phyloP scores from a whole-genome alignment of 2,888 invertebrate genomes.

The Caenorhabditis auriculariae region DNA sequence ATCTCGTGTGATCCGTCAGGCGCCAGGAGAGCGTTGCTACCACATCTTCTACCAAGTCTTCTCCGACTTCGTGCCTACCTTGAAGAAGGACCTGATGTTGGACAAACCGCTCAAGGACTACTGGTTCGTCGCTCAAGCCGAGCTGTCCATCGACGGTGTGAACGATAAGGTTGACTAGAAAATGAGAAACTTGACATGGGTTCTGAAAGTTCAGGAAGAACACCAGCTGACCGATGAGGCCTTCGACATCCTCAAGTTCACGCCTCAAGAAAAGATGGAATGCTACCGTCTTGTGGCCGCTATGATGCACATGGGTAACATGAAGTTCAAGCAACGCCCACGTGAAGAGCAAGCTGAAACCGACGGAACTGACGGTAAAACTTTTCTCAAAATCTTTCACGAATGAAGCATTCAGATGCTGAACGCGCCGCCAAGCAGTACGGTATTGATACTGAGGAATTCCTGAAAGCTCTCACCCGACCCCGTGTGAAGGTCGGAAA shows the following conservation, averaged over 20 bases:
- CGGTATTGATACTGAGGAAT: slow-evolving; percentile 58
- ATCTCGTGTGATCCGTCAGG: slow-evolving; percentile 98
- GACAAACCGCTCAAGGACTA: slow-evolving; percentile 89
- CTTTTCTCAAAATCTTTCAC: slow-evolving; percentile 13
- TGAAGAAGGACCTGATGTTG: slow-evolving; percentile 70
- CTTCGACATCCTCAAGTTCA: slow-evolving; percentile 98
- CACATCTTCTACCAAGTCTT: slow-evolving; percentile 95
- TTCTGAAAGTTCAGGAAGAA: slow-evolving; percentile 28
- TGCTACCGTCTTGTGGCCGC: slow-evolving; percentile 96
- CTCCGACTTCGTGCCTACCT: slow-evolving; percentile 51
- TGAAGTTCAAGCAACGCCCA: slow-evolving; percentile 99
- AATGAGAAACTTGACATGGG: background rate
- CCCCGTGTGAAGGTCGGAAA: slow-evolving; percentile 68
- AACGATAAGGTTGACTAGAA: slow-evolving; percentile 89
- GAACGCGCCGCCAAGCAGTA: slow-evolving; percentile 59
- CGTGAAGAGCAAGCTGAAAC: slow-evolving; percentile 97
- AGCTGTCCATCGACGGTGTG: slow-evolving; percentile 84
- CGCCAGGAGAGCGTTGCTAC: slow-evolving; percentile 89
- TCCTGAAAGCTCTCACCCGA: slow-evolving; percentile 66
- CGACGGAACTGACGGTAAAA: slow-evolving; percentile 55
- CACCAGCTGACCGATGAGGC: slow-evolving; percentile 71
- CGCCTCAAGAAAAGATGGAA: slow-evolving; percentile 90
- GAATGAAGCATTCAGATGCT: slow-evolving; percentile 31
- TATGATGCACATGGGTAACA: slow-evolving; percentile 99
- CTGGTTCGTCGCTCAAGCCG: slow-evolving; percentile 91